Percentiles rank a stretch among this genome's conserved stretches.
These are phyloP conservation scores for Mareca strepera DNA, from an alignment of 2,797 vertebrate species.

Conservation along the genomic window DNA sequence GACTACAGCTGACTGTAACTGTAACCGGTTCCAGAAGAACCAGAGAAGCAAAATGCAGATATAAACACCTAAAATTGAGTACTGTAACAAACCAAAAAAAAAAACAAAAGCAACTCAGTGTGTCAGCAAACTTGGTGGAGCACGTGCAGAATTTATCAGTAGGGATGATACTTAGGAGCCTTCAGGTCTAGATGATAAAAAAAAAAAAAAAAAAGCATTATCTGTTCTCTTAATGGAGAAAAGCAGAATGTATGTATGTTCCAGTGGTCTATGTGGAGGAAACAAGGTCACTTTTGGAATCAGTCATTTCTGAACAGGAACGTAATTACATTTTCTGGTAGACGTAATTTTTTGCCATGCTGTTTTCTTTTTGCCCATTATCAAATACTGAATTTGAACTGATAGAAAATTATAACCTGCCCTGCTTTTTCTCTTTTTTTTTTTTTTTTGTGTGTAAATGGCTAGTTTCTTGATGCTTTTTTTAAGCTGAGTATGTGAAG, in stretches of 20 bases:
- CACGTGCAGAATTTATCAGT: not conserved
- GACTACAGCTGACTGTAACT: not conserved
- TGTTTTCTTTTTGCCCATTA: not conserved
- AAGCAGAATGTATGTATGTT: not conserved
- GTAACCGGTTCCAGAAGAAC: not conserved
- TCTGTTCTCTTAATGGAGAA: not conserved
- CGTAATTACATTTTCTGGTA: not conserved
- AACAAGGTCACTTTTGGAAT: not conserved
- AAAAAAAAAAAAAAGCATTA: not conserved
- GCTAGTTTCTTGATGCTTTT: not conserved
- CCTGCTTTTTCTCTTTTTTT: not conserved
- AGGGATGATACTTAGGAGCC: not conserved
- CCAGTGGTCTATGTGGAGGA: not conserved
- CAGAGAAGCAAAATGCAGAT: not conserved
- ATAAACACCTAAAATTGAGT: not conserved
- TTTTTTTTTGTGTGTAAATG: not conserved
- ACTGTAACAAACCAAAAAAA: not conserved
- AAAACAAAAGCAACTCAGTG: not conserved
- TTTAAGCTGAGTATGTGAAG: not conserved
- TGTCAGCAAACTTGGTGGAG: not conserved
- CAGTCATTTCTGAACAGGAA: not conserved
- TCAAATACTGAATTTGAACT: not conserved
- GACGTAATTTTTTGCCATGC: not conserved
- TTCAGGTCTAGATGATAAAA: not conserved
- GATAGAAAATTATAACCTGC: not conserved